Percentiles rank a stretch among this genome's conserved stretches.
phyloP scores from a whole-genome alignment of 1,140 invertebrate genomes.

The Bombus difficillimus region DNA sequence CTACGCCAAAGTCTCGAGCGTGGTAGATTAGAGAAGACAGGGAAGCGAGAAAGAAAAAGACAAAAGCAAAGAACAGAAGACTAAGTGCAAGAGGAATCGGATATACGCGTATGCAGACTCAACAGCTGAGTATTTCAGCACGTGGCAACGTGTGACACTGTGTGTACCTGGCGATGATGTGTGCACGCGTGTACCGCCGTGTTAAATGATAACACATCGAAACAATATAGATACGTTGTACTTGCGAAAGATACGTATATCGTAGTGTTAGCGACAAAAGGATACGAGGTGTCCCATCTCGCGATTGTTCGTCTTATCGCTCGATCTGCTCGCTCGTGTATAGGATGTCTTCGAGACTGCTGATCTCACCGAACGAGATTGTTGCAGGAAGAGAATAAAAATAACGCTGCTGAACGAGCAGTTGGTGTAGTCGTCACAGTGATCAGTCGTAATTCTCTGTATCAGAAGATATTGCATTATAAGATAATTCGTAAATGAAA shows the following conservation, averaged over 20 bases:
- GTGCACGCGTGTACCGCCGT: not conserved
- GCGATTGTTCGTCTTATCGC: conserved; percentile 36
- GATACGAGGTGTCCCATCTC: conserved; percentile 35
- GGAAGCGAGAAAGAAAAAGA: not conserved
- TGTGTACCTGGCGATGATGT: conserved; percentile 18
- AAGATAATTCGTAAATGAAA: not conserved
- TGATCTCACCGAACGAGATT: conserved; percentile 24
- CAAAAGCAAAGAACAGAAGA: not conserved
- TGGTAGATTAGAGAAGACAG: not conserved
- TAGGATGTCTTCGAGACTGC: conserved; percentile 25
- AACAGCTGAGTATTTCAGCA: conserved; percentile 42
- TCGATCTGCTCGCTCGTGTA: conserved; percentile 1
- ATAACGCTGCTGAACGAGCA: not conserved
- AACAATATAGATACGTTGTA: not conserved
- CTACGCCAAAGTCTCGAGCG: conserved; percentile 9
- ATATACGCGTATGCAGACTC: conserved; percentile 35
- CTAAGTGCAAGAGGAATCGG: conserved; percentile 28
- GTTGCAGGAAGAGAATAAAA: conserved; percentile 15
- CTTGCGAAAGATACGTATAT: not conserved
- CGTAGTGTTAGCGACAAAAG: not conserved
- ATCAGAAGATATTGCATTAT: too few species aligned
- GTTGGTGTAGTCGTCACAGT: not conserved
- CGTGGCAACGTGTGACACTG: conserved; percentile 37
- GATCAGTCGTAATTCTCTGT: not conserved
- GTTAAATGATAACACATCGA: conserved; percentile 29